Evolutionary conservation across 2,113 vertebrate genomes (phyloP).

Genomic region (Sorex araneus): DNA sequence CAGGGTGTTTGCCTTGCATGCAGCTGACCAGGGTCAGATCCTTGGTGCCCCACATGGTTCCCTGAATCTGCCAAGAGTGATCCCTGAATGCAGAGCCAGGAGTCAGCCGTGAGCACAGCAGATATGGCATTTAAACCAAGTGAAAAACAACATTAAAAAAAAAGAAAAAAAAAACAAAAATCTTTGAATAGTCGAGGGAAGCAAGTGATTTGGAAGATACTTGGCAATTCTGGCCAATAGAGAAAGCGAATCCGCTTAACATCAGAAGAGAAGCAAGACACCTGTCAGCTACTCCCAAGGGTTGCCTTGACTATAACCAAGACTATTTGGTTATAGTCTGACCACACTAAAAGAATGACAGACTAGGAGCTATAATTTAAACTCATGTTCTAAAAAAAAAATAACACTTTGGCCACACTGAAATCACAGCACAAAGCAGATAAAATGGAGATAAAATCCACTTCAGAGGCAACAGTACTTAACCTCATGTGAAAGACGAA

Average conservation of each 20-base stretch:
- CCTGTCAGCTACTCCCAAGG: not conserved
- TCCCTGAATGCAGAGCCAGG: no score
- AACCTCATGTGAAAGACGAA: not conserved
- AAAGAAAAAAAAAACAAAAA: not conserved
- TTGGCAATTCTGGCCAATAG: not conserved
- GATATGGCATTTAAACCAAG: not conserved
- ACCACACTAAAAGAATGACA: not conserved
- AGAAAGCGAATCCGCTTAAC: not conserved
- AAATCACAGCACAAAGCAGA: not conserved
- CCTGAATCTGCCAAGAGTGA: no score
- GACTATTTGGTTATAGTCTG: not conserved
- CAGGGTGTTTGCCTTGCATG: no score
- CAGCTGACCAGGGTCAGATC: no score
- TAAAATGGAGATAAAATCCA: conserved; percentile 29
- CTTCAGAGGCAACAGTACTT: not conserved
- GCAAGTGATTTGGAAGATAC: conserved; percentile 2
- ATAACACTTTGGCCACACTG: not conserved
- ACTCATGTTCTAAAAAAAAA: conserved; percentile 33
- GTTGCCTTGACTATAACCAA: not conserved
- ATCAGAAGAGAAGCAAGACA: not conserved
- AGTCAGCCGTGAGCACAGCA: no score
- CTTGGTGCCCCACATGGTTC: no score
- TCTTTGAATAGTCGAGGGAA: not conserved
- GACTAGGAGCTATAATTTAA: conserved; percentile 43
- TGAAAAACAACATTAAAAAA: not conserved